phyloP scores from a whole-genome alignment of 2,113 vertebrate species.

The Sinosuthora webbiana region DNA sequence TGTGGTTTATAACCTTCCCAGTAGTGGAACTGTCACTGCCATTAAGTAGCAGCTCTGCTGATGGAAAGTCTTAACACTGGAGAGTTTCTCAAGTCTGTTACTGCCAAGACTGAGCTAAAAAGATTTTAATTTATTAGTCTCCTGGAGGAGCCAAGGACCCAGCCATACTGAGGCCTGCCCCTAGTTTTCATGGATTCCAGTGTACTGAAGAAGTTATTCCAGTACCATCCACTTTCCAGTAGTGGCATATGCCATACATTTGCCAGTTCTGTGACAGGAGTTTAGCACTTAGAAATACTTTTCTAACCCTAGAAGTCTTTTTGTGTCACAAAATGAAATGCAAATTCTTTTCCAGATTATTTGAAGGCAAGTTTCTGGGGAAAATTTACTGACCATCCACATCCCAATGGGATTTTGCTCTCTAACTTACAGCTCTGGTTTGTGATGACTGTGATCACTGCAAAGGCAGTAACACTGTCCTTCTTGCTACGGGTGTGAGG shows the following conservation, averaged over 20 bases:
- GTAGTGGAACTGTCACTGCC: not conserved
- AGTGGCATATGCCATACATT: not conserved
- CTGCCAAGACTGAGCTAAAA: not conserved
- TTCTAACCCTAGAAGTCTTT: not conserved
- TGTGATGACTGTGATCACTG: not conserved
- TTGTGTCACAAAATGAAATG: not conserved
- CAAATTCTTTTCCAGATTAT: not conserved
- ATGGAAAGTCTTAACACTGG: not conserved
- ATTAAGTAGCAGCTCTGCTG: not conserved
- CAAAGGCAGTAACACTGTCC: not conserved
- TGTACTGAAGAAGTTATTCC: not conserved
- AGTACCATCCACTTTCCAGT: not conserved
- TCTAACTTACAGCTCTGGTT: not conserved
- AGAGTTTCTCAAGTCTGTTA: not conserved
- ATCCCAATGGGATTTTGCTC: not conserved
- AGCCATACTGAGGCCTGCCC: not conserved
- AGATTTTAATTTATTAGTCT: not conserved
- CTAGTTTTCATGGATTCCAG: not conserved
- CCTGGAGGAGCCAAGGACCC: not conserved
- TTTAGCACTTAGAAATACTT: not conserved
- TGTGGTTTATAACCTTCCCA: not conserved
- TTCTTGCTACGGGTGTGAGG: rapidly evolving
- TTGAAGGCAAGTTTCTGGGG: not conserved
- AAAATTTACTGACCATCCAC: not conserved
- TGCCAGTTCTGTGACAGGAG: not conserved